phyloP scores from a whole-genome alignment of 2,113 vertebrate species.

The Octodon degus region DNA sequence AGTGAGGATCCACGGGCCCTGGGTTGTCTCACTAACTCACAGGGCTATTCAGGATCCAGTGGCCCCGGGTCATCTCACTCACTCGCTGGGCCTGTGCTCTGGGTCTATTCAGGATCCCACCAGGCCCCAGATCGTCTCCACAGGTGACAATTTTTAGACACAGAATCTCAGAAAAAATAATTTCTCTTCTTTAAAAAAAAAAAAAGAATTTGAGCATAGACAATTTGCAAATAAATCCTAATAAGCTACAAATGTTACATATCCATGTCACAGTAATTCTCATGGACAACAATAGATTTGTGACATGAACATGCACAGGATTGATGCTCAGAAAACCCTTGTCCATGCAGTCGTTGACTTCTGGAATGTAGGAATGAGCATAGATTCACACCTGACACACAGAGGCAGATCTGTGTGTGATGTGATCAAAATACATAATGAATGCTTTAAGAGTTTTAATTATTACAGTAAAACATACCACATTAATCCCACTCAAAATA shows the following conservation, averaged over 20 bases:
- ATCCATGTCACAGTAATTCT: not conserved
- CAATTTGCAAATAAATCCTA: not conserved
- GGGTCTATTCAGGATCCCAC: no score
- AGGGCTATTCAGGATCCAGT: no score
- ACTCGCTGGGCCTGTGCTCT: no score
- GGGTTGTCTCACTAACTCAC: no score
- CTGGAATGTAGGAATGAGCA: not conserved
- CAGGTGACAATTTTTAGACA: not conserved
- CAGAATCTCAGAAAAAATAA: not conserved
- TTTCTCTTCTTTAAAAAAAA: not conserved
- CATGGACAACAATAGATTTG: not conserved
- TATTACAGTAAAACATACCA: not conserved
- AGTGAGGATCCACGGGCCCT: no score
- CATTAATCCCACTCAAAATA: not conserved
- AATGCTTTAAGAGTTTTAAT: not conserved
- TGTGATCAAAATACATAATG: not conserved
- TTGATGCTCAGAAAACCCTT: not conserved
- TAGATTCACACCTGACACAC: not conserved
- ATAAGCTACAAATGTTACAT: not conserved
- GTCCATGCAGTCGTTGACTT: not conserved
- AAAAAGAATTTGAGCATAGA: not conserved
- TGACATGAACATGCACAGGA: not conserved
- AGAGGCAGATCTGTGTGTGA: not conserved
- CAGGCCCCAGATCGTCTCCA: no score
- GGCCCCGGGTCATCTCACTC: no score